Percentiles rank a stretch among this genome's conserved stretches.
Conservation (phyloP, 2,113 vertebrate species). For the Lichenostomus cassidix region DNA sequence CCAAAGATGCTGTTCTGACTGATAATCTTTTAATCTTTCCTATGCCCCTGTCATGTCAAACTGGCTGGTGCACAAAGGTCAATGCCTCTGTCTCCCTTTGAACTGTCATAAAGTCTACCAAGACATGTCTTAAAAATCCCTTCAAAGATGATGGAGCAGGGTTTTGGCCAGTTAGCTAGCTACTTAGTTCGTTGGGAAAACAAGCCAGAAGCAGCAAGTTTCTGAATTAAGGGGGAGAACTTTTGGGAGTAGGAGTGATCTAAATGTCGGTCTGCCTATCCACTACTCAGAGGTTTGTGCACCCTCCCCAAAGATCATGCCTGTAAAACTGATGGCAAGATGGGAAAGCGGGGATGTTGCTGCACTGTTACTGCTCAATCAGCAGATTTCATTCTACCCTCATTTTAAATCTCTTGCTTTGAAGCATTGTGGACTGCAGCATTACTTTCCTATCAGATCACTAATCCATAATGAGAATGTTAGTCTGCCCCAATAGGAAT, state of each 20-base stretch:
- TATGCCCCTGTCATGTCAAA: background rate
- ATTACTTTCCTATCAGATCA: background rate
- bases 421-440: background rate
- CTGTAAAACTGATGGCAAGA: background rate
- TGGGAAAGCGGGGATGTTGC: background rate
- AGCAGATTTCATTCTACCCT: background rate
- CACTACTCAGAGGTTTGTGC: background rate
- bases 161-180: background rate
- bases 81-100: background rate
- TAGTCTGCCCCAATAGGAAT: background rate
- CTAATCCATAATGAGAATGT: background rate
- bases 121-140: background rate
- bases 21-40: background rate
- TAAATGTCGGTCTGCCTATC: background rate
- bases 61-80: background rate
- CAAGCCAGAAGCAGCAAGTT: background rate
- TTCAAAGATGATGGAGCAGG: background rate
- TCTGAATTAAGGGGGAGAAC: background rate
- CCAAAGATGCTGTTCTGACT: background rate
- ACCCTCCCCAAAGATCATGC: background rate
- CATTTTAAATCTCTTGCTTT: background rate
- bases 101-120: background rate
- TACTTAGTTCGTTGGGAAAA: background rate
- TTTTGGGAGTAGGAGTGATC: background rate
- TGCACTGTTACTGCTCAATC: background rate